Base-by-base conservation (phyloP, 2,797 vertebrate genomes). In the Pseudochirops corinnae region DNA sequence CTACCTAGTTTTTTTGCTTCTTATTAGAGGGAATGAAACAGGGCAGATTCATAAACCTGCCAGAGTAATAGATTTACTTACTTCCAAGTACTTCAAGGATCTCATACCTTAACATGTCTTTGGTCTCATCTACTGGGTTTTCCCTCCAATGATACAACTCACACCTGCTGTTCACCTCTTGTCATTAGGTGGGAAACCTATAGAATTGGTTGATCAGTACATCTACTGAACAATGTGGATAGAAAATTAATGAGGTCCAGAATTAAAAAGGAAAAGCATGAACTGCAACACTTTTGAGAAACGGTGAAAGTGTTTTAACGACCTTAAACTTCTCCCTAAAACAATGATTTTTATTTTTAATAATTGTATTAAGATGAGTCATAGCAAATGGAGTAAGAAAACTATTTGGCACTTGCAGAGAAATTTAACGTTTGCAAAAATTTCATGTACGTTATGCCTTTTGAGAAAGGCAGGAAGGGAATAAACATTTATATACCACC, bases 11-110 rank as follows among this genome's bases (percentile, higher is more conserved):
- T 90, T n/a, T 62, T 95, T 67, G 90, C 5, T 58, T 91, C 90
- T 55, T 92, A 39, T 57, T 92, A 28, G 91, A 31, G 90, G 58
- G 18, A 56, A 1, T 56, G 92, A 91, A 11, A 74, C 13, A 92
- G 91, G 12, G n/a, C 10, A 39, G 5, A 90, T 60, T 91, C 62
- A 56, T 52, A 74, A 5, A 16, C 91, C 7, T 92, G 67, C 39
- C 33, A 52, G 56, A 55, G 90, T 92, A 12, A 93, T 92, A 93
- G 94, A 93, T 74, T 12, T 60, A 0, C 91, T 91, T 90, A 95
- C 4, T 91, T 1, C 95, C 60, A 28, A 87, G 82, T 39, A 1
- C 93, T 21, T 26, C 0, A 74, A 91, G 55, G 94, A 7, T 93
- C 57, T 92, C 3, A 62, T 90, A 52, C 18, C 0, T 52, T 90